Evolutionary conservation across 2,113 vertebrate species (phyloP).

Genomic region (Trematocara marginatum): DNA sequence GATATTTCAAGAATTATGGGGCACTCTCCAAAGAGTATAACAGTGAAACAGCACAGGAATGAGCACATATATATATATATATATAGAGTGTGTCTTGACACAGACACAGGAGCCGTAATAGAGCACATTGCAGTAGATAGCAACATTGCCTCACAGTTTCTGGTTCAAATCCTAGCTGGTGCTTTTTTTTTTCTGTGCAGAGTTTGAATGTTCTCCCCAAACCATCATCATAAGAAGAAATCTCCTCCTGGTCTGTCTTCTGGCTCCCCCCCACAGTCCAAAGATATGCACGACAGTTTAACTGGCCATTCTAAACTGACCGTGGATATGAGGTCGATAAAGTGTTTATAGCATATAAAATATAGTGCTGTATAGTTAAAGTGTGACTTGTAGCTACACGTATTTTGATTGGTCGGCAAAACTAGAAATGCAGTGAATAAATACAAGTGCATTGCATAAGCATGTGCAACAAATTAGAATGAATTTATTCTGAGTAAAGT

Average conservation of each 20-base stretch:
- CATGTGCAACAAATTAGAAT: background rate
- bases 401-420: background rate
- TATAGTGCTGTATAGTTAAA: background rate
- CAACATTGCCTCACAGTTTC: background rate
- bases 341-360: background rate
- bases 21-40: background rate
- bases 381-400: background rate
- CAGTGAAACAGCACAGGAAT: background rate
- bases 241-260: background rate
- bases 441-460: background rate
- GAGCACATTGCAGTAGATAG: background rate
- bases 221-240: background rate
- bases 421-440: background rate
- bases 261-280: background rate
- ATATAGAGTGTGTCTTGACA: accelerated
- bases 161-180: background rate
- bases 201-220: background rate
- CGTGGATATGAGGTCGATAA: accelerated
- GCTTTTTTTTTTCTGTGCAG: background rate
- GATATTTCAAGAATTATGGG: background rate
- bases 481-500: background rate
- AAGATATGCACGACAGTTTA: accelerated
- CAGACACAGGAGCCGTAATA: background rate
- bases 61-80: background rate
- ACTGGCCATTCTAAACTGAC: background rate